Base-by-base conservation (phyloP, 1,140 invertebrate genomes). In the Steinernema khuongi region DNA sequence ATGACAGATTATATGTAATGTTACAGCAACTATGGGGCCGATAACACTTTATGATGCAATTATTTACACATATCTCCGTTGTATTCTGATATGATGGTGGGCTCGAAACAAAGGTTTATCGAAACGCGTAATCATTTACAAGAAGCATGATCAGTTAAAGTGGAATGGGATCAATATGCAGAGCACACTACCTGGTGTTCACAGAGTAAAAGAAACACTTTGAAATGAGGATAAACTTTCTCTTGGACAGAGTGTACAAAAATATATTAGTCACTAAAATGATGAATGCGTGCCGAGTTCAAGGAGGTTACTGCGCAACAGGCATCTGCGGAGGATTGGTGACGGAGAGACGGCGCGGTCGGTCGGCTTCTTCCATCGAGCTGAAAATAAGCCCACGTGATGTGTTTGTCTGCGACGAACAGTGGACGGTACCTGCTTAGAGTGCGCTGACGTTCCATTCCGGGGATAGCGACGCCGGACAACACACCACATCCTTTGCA, bases 281-380 rank as follows among this genome's bases (percentile, higher is more conserved):
- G 22, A 26, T n/a, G 11, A 60, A 60, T 14, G 19, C 22, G 19
- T 60, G 50, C 50, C 22, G 50, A 60, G 19, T 60, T 14, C 19
- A n/a, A 22, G 50, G 26, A 14, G 50, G 50, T 60, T 60, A 60
- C 50, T 60, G 50, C 50, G 50, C 50, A 22, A 60, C 50, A 26
- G 76, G 69, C 18, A 72, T 66, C 41, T 71, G 70, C 31, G 76
- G 74, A 30, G 68, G 77, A 44, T 82, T 76, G 18, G 83, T 81
- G 71, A 85, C 73, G 17, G 82, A 84, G 73, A 84, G 79, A 14
- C 84, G 79, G 19, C 81, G 80, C 7, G 83, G 83, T 18, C 82
- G 76, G 70, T 84, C 83, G 17, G 83, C 83, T 66, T 84, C 83
- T 72, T 84, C 83, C 83, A 84, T 84, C 11, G 81, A 84, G 74